These are phyloP conservation scores for Hirundo rustica DNA, from an alignment of 2,797 vertebrate genomes.

Conservation along the genomic window DNA sequence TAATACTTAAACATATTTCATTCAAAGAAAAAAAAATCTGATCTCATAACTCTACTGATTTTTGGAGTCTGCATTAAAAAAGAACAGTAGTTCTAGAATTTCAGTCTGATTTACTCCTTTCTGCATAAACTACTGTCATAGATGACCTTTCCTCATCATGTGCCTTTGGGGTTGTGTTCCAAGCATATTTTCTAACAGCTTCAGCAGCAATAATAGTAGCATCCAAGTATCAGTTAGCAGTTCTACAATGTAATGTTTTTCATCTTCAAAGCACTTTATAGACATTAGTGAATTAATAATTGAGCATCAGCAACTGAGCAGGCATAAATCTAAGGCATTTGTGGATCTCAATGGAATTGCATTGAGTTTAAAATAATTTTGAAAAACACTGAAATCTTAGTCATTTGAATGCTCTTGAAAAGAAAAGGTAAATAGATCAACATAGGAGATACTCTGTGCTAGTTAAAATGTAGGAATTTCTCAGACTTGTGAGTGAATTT, in stretches of 20 bases:
- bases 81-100: background rate
- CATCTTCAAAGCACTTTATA: conserved; percentile 58
- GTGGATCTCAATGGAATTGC: background rate
- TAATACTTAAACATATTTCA: background rate
- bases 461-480: conserved; percentile 11
- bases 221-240: conserved; percentile 35
- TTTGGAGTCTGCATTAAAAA: background rate
- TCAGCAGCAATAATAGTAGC: conserved; percentile 12
- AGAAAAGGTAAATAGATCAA: conserved; percentile 3
- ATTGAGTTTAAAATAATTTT: background rate
- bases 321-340: conserved; percentile 43
- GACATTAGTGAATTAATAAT: conserved; percentile 64
- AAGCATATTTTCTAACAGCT: conserved; percentile 40
- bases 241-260: conserved; percentile 28
- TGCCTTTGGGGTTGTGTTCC: conserved; percentile 27
- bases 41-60: background rate
- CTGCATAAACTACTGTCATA: conserved; percentile 16
- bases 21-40: background rate
- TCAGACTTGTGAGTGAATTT: conserved; percentile 10
- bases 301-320: conserved; percentile 33
- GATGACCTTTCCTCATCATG: conserved; percentile 13
- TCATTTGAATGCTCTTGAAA: background rate
- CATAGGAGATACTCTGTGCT: background rate
- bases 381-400: background rate
- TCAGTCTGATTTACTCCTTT: conserved; percentile 25